Evolutionary conservation across 2,888 invertebrate species (phyloP), one percentile per base, ranked within the genome.

Genomic region (Omphaloscelis lunosa): DNA sequence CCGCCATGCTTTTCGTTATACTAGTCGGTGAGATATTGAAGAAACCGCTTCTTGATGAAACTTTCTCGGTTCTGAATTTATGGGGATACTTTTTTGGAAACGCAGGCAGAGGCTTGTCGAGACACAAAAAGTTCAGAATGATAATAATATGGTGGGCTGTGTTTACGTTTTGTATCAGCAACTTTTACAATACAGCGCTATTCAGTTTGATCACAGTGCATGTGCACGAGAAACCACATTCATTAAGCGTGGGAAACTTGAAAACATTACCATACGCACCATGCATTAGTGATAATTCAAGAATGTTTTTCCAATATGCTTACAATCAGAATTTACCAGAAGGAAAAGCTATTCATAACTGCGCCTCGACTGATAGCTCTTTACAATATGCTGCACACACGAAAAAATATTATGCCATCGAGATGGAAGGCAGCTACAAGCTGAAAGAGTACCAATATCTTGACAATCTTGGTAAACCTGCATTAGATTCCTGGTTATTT

Each of bases 101-200:
- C 39, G 86, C 91, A 12, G 90, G 91, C 70, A 75, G 82, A 53
- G 90, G 87, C 1, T 80, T 94, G 62, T 85, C 91, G 4, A 90
- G 79, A 76, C 83, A 90, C 12, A 90, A 87, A 65, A 88, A 88
- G 56, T 86, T 93, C 51, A 90, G 92, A 84, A 74, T 82, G 0
- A 79, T 95, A 15, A 87, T 93, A 41, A 72, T 93, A 41, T 87
- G 86, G 72, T 95, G 95, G 95, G 88, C 94, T 79, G 92, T 93
- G 91, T 95, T 94, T 56, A 91, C 94, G 59, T 95, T 93, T 81
- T 94, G 92, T 66, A 91, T 95, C 20, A 86, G 82, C 6, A 94
- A 88, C 78, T 95, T 95, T 83, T 95, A 95, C 76, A 93, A 91
- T 67, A 94, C 94, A 9, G 91, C 92, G 23, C 83, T 94, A 41